Percentiles rank a stretch among this genome's conserved stretches.
These are phyloP conservation scores for Drosophila formosana DNA, from an alignment of 2,888 invertebrate species.

Conservation along the genomic window DNA sequence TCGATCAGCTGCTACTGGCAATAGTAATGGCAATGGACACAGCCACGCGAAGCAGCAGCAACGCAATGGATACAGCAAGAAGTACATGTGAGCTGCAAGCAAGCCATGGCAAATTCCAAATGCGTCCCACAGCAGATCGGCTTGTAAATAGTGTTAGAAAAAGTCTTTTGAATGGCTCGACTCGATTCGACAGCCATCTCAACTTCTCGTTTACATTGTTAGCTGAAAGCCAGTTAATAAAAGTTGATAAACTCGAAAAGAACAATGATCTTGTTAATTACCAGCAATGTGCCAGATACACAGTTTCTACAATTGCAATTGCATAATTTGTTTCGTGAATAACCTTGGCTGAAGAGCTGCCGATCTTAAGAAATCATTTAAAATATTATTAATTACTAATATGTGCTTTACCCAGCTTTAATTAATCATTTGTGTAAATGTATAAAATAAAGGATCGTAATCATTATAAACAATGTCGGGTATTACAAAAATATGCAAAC, in stretches of 20 bases:
- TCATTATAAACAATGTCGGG: too few species aligned
- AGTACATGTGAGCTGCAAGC: slow-evolving; percentile 55
- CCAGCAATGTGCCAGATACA: background rate
- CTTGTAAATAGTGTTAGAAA: slow-evolving; percentile 26
- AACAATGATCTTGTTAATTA: background rate
- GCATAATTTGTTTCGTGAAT: too few species aligned
- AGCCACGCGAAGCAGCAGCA: slow-evolving; percentile 53
- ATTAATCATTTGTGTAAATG: background rate
- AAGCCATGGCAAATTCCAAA: slow-evolving; percentile 17
- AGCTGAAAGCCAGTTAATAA: slow-evolving; percentile 40
- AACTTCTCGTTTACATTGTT: slow-evolving; percentile 23
- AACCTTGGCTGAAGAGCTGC: too few species aligned
- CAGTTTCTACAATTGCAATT: too few species aligned
- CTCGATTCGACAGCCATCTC: slow-evolving; percentile 7
- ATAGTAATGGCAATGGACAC: slow-evolving; percentile 38
- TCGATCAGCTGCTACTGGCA: background rate
- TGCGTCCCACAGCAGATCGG: slow-evolving; percentile 15
- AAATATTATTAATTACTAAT: too few species aligned
- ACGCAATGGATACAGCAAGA: slow-evolving; percentile 62
- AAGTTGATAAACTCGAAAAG: slow-evolving; percentile 11
- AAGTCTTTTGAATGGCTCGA: slow-evolving; percentile 8
- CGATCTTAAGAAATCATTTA: too few species aligned
- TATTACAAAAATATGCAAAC: too few species aligned
- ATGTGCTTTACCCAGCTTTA: too few species aligned
- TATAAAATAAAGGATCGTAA: too few species aligned